phyloP scores from a whole-genome alignment of 2,113 vertebrate species.

The Sylvietta virens region DNA sequence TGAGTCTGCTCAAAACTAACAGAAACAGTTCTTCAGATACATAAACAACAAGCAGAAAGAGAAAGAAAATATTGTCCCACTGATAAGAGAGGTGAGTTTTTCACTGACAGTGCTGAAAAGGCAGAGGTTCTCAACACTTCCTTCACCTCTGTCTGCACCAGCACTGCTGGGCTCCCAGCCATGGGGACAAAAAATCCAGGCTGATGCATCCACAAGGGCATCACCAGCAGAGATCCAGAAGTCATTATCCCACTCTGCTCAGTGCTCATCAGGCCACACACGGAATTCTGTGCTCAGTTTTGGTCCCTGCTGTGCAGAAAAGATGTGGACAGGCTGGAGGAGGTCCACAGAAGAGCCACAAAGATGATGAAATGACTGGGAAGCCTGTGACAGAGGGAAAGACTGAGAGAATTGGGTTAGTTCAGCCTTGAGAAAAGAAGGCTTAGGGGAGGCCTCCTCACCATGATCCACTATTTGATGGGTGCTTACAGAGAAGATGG shows the following conservation, averaged over 20 bases:
- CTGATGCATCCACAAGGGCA: neutral
- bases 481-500: neutral
- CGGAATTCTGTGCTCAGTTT: neutral
- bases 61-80: neutral
- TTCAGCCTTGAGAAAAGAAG: neutral
- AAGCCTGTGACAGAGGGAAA: neutral
- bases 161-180: neutral
- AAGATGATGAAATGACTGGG: neutral
- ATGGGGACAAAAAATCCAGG: neutral
- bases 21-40: neutral
- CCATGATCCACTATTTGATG: neutral
- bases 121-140: neutral
- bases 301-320: neutral
- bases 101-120: neutral
- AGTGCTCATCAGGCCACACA: neutral
- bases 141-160: neutral
- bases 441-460: neutral
- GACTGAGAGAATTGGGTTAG: neutral
- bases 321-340: neutral
- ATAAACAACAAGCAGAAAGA: neutral
- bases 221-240: neutral
- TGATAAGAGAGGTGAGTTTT: neutral
- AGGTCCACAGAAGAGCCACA: neutral
- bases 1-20: neutral
- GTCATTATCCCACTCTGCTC: neutral